Evolutionary conservation across 2,797 vertebrate species (phyloP), one percentile per base, ranked within the genome.

Genomic region (Phylloscopus collybita): DNA sequence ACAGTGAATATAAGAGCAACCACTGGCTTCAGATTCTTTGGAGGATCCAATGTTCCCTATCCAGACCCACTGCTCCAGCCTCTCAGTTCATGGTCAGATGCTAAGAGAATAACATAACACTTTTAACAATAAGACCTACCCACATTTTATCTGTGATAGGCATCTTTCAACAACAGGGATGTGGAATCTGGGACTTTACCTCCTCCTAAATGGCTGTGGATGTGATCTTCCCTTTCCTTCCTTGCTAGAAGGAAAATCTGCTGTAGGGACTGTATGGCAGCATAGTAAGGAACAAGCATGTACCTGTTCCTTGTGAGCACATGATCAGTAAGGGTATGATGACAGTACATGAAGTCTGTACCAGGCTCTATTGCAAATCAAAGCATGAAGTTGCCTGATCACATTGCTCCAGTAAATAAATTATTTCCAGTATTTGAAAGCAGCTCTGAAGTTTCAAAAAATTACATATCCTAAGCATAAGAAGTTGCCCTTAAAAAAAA

Each of bases 261-360:
- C 60, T 65, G 54, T 50, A 82, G 64, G 1, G 32, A 7, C 27
- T 80, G n/a, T 14, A 6, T 56, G 34, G 50, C 69, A 15, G 34
- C 0, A 0, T 23, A 26, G 45, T 7, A 16, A 67, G 59, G 25
- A 36, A 8, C 36, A 50, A 38, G 47, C 11, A 11, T 0, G 0
- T 42, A 16, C 17, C 30, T 45, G 14, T 51, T 75, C 44, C 34
- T 51, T 67, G 15, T 29, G 16, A 22, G 26, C 44, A 26, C 5
- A 1, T 16, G 53, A 5, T 67, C 25, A 5, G 15, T 22, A 11
- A 32, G 64, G 32, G 5, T 30, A 4, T 47, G 64, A 32, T 16
- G 56, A 13, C 20, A 30, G 32, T 8, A 64, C 49, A 18, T 34
- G 34, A 78, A 47, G 7, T 59, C 53, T 71, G n/a, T 44, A n/a